Base-by-base conservation (phyloP, 2,888 invertebrate genomes). In the Rhingia rostrata region DNA sequence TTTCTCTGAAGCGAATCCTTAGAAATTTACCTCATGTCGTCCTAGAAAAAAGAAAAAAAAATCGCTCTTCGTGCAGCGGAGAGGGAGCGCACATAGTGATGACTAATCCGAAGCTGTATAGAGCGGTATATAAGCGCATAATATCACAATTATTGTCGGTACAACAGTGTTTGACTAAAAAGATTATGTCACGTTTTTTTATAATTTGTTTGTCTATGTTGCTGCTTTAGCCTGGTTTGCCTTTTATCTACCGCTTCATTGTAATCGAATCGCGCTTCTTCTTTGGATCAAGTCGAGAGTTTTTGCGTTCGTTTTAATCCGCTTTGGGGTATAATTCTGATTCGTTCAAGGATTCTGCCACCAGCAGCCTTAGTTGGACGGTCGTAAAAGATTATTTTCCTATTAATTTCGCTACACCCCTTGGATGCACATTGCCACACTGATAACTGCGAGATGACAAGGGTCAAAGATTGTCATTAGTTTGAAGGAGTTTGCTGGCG, bases 101-200 rank as follows among this genome's bases (percentile, higher is more conserved):
- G n/a, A n/a, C 22, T 22, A 22, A 22, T 22, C 22, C 14, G n/a
- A n/a, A 12, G 22, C 49, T 30, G 43, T 37, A 30, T 41, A 58
- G 33, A 47, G 32, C 58, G 61, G 49, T 22, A 22, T 49, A n/a
- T 22, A 45, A 51, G 10, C 54, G 61, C 64, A 56, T 73, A 79
- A 79, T 79, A 45, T 64, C 56, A 74, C 79, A 73, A 74, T 69
- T 58, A 74, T 69, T 58, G 58, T 22, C 22, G 22, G 22, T 54
- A 54, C 47, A 80, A 66, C 69, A 54, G 51, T 60, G 70, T 82
- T 78, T 77, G 49, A 82, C 66, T 22, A 80, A 74, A 43, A 51
- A 61, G 80, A 84, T 84, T 80, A 75, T 69, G 78, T 83, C 83
- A 84, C 74, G 79, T 84, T 84, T 79, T 22, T 32, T 63, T 70